Percentiles rank a stretch among this genome's conserved stretches.
Evolutionary conservation across 2,888 invertebrate species (phyloP).

Genomic region (Eumerus sabulonum): DNA sequence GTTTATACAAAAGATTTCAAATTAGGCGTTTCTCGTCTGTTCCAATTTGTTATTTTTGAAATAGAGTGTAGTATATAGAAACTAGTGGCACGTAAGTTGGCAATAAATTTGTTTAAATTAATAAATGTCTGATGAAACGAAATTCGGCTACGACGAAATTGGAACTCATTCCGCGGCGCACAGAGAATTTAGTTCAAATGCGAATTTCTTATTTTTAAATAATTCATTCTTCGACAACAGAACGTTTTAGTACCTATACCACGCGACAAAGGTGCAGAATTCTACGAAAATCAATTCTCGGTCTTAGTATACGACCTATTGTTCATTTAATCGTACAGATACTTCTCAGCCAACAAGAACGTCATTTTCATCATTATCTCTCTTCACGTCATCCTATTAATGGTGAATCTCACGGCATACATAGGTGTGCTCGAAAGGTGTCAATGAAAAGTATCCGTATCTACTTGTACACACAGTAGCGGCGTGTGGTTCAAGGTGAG

Average conservation of each 20-base stretch:
- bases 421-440: conserved; percentile 58
- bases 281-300: too few relatives aligned
- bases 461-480: neutral
- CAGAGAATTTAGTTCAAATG: too few relatives aligned
- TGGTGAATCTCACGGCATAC: neutral
- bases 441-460: conserved; percentile 50
- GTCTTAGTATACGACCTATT: too few relatives aligned
- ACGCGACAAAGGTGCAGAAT: too few relatives aligned
- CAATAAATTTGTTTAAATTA: conserved; percentile 54
- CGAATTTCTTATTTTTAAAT: too few relatives aligned
- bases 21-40: conserved; percentile 28
- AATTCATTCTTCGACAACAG: too few relatives aligned
- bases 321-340: too few relatives aligned
- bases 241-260: too few relatives aligned
- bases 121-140: conserved; percentile 30
- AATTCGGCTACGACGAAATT: conserved; percentile 15
- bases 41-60: conserved; percentile 26
- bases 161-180: conserved; percentile 51
- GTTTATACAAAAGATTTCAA: conserved; percentile 37
- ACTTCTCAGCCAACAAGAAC: too few relatives aligned
- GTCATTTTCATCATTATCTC: too few relatives aligned
- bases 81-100: conserved; percentile 46
- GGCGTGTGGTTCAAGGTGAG: conserved; percentile 76
- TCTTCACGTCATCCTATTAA: too few relatives aligned
- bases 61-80: conserved; percentile 29